These are phyloP conservation scores for Scleropages formosus DNA, from an alignment of 2,797 vertebrate genomes.

Conservation along the genomic window DNA sequence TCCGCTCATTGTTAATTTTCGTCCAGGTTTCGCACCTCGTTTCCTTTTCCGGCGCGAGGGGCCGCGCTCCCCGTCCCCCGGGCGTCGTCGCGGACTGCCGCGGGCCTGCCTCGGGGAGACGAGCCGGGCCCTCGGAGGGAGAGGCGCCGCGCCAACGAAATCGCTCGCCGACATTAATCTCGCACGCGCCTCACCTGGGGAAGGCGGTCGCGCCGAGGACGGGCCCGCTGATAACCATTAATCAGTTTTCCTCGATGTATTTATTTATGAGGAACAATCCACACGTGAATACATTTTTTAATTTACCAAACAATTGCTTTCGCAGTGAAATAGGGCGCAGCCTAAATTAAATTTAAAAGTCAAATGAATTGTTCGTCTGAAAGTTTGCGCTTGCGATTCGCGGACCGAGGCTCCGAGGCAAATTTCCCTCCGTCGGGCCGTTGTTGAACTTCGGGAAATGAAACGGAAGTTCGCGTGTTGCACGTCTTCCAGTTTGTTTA, in stretches of 20 bases:
- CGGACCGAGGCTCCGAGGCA: slow-evolving; percentile 47
- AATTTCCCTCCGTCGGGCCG: slow-evolving; percentile 49
- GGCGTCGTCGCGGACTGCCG: slow-evolving; percentile 47
- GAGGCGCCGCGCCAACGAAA: slow-evolving; percentile 70
- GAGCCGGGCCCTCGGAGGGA: slow-evolving; percentile 59
- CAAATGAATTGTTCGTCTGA: slow-evolving; percentile 74
- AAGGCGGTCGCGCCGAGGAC: slow-evolving; percentile 62
- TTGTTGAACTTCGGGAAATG: slow-evolving; percentile 56
- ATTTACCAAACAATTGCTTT: slow-evolving; percentile 87
- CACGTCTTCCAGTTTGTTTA: background rate
- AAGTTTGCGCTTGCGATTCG: slow-evolving; percentile 51
- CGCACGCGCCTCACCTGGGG: slow-evolving; percentile 70
- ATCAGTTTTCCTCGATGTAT: slow-evolving; percentile 79
- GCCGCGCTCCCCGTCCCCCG: slow-evolving; percentile 37
- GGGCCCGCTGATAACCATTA: slow-evolving; percentile 76
- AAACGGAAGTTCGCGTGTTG: slow-evolving; percentile 41
- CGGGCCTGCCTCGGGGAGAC: too few species aligned
- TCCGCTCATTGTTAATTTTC: background rate
- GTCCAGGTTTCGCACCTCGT: background rate
- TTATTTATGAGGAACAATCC: slow-evolving; percentile 87
- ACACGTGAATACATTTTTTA: slow-evolving; percentile 82
- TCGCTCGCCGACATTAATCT: slow-evolving; percentile 66
- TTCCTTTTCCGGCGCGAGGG: slow-evolving; percentile 36
- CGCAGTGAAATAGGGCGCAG: slow-evolving; percentile 76
- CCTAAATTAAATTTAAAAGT: slow-evolving; percentile 91